Evolutionary conservation across 2,113 vertebrate species (phyloP), one percentile per base, ranked within the genome.

Genomic region (Myotis davidii): DNA sequence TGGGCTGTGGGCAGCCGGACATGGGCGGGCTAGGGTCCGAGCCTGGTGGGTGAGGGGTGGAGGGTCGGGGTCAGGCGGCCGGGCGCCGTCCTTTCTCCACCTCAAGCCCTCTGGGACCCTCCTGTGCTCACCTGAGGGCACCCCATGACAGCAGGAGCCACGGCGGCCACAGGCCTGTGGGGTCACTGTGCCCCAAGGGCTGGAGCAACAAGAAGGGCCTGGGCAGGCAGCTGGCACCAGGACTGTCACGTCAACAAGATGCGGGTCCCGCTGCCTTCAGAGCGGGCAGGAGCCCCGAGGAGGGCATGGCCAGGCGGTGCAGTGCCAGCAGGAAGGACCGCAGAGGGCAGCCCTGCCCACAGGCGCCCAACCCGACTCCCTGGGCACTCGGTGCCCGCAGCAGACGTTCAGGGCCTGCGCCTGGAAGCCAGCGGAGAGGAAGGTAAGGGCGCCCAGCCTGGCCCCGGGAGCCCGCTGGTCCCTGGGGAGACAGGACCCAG

Each of bases 361-460:
- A 8, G 21, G 76, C 3, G 4, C 32, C 20, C 39, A 59, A 12
- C 20, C 50, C 50, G 2, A 50, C 39, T n/a, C 25, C 39, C 27
- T 11, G 79, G 48, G 39, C 32, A 1, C 3, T 0, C 1, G 4
- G 21, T 1, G 17, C 69, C 17, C 1, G 45, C 0, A 6, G 12
- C 5, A 17, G 54, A n/a, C 2, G 0, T n/a, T 7, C 8, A 5
- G 42, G 73, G 9, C 52, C 74, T 87, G 2, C 8, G 25, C 74
- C 10, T 5, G 27, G 65, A 27, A 21, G 54, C 54, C 9, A 0
- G 56, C 18, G 1, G 6, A 52, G 6, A 7, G 52, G 34, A 37
- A 29, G 48, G 48, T 0, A 56, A 37, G 42, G 67, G 48, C 5
- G 0, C n/a, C 14, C 1, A 42, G 27, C 16, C 14, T 34, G 42